Conservation (phyloP, 2,113 vertebrate species). For the Vidua chalybeata region DNA sequence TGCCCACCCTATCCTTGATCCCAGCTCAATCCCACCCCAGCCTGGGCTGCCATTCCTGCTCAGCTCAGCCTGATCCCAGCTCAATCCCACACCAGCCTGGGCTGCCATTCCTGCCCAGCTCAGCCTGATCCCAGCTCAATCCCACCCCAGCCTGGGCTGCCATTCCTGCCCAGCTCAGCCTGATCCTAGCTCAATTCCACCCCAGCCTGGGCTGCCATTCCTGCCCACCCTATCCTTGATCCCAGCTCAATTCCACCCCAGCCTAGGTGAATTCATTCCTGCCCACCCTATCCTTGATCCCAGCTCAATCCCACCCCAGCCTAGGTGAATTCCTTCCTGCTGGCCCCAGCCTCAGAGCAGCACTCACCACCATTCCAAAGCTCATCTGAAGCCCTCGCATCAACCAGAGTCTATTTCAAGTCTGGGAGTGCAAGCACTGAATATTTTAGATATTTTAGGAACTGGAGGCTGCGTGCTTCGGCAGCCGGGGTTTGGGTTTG, state of each 20-base stretch:
- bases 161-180: too few relatives aligned
- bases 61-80: not conserved
- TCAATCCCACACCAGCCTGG: not conserved
- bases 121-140: not conserved
- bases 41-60: too few relatives aligned
- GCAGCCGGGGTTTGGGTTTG: not conserved
- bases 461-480: fast-evolving
- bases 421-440: not conserved
- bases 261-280: too few relatives aligned
- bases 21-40: not conserved
- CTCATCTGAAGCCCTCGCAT: not conserved
- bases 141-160: not conserved
- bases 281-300: too few relatives aligned
- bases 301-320: too few relatives aligned
- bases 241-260: not conserved
- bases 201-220: not conserved
- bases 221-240: not conserved
- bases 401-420: not conserved
- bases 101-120: fast-evolving
- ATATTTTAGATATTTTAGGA: not conserved
- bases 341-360: not conserved
- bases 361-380: fast-evolving
- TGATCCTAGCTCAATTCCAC: not conserved
- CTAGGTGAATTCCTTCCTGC: not conserved
- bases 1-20: not conserved